Percentiles rank a stretch among this genome's conserved stretches.
These are phyloP conservation scores for Epinephelus cyanopodus DNA, from an alignment of 2,113 vertebrate species.

Conservation along the genomic window DNA sequence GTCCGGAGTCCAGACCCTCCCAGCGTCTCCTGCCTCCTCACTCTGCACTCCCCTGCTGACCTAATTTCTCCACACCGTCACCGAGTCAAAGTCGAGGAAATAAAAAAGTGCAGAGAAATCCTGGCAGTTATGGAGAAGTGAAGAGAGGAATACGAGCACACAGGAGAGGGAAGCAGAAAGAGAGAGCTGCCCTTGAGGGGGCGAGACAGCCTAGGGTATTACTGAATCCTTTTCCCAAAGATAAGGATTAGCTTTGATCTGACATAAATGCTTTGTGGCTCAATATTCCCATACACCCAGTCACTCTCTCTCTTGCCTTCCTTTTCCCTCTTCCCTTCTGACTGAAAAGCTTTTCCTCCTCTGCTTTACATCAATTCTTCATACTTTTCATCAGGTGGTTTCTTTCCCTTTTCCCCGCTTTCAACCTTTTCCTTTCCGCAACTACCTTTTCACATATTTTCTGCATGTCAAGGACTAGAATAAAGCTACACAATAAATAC, in stretches of 20 bases:
- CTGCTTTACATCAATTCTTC: conserved; percentile 42
- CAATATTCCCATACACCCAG: conserved; percentile 71
- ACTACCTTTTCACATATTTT: not conserved
- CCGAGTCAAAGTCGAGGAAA: conserved; percentile 40
- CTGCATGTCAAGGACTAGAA: not conserved
- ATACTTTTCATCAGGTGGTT: conserved; percentile 3
- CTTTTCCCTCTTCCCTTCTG: conserved; percentile 9
- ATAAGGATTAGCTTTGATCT: conserved; percentile 82
- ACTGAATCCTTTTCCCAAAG: conserved; percentile 68
- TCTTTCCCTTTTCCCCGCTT: not conserved
- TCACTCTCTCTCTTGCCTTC: conserved; percentile 14
- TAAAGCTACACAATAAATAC: not conserved
- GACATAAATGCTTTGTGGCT: conserved; percentile 79
- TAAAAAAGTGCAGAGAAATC: conserved; percentile 39
- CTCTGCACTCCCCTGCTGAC: conserved; percentile 38
- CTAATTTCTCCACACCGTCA: conserved; percentile 54
- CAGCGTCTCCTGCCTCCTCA: not conserved
- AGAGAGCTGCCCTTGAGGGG: conserved; percentile 59
- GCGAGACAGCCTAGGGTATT: conserved; percentile 61
- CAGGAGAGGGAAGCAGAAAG: not conserved
- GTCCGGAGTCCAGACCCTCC: conserved; percentile 28
- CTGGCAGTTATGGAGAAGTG: conserved; percentile 10
- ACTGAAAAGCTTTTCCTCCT: conserved; percentile 37
- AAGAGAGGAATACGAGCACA: conserved; percentile 21
- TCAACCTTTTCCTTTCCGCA: not conserved